A percentile compares a stretch with the other conserved stretches of the same genome.
These are phyloP conservation scores for Salarias fasciatus DNA, from an alignment of 2,797 vertebrate genomes.

Conservation along the genomic window DNA sequence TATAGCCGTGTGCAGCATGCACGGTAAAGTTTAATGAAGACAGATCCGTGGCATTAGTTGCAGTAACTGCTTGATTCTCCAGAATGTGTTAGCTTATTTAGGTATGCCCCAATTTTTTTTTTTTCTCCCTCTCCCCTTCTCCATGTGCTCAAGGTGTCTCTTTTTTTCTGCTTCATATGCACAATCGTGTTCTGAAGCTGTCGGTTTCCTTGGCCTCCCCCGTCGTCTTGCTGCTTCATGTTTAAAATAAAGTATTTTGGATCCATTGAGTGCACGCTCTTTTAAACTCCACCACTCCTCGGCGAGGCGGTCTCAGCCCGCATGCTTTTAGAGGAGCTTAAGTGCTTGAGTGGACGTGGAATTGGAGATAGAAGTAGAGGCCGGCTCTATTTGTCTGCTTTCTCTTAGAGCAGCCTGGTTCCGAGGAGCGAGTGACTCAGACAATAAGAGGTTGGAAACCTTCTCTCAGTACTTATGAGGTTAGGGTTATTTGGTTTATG, in stretches of 20 bases:
- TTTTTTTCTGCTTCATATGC: not conserved
- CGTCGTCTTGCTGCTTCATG: not conserved
- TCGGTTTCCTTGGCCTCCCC: not conserved
- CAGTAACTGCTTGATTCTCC: not conserved
- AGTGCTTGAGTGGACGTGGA: too few relatives aligned
- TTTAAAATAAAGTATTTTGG: constrained; percentile 47
- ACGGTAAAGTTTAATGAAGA: not conserved
- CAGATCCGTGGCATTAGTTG: not conserved
- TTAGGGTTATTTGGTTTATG: too few relatives aligned
- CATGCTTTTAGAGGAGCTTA: constrained; percentile 45
- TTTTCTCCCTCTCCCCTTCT: not conserved
- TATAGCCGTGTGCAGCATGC: not conserved
- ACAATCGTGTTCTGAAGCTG: not conserved
- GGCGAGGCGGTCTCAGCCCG: constrained; percentile 16
- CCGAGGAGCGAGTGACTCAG: constrained; percentile 31
- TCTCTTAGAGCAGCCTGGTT: constrained; percentile 47
- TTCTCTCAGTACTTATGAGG: constrained; percentile 2
- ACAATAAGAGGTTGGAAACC: constrained; percentile 28
- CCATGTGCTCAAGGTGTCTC: too few relatives aligned
- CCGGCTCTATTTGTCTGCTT: constrained; percentile 22
- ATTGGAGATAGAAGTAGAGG: constrained; percentile 23
- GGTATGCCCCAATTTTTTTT: too few relatives aligned
- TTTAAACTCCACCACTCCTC: constrained; percentile 11
- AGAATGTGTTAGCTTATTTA: too few relatives aligned
- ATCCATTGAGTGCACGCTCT: constrained; percentile 32